A percentile compares a stretch with the other conserved stretches of the same genome.
These are phyloP conservation scores for Cebus imitator DNA, from an alignment of 2,113 vertebrate species.

Conservation along the genomic window DNA sequence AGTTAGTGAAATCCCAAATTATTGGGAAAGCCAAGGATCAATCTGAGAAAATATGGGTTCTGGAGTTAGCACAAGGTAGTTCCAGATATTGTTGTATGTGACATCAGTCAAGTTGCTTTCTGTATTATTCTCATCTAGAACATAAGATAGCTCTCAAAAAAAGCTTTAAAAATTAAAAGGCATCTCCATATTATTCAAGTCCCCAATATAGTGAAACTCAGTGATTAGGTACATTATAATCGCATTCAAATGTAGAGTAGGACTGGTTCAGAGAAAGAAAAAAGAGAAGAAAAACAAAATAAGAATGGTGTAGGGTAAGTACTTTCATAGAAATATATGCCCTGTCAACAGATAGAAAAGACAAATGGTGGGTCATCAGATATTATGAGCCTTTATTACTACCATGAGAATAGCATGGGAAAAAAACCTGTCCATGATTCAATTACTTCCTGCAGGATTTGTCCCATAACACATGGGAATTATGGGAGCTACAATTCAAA, in stretches of 20 bases:
- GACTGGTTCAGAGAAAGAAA: not conserved
- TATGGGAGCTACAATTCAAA: no score
- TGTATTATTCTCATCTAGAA: not conserved
- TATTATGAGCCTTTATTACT: no score
- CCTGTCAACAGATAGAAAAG: not conserved
- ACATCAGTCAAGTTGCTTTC: not conserved
- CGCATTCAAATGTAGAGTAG: not conserved
- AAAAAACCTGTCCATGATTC: no score
- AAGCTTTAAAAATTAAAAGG: not conserved
- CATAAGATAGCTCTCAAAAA: not conserved
- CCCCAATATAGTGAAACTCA: not conserved
- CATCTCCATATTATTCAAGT: not conserved
- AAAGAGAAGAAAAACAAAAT: not conserved
- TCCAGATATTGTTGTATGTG: not conserved
- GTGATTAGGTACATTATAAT: not conserved
- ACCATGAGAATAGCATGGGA: no score
- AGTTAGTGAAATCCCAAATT: not conserved
- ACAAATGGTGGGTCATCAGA: not conserved
- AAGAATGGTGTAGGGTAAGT: not conserved
- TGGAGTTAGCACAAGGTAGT: not conserved
- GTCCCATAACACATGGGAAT: no score
- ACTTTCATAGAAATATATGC: not conserved
- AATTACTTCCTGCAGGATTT: no score
- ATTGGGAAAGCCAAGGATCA: not conserved
- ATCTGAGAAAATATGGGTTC: not conserved